Conservation (phyloP, 2,113 vertebrate species). For the Ailuropoda melanoleuca region DNA sequence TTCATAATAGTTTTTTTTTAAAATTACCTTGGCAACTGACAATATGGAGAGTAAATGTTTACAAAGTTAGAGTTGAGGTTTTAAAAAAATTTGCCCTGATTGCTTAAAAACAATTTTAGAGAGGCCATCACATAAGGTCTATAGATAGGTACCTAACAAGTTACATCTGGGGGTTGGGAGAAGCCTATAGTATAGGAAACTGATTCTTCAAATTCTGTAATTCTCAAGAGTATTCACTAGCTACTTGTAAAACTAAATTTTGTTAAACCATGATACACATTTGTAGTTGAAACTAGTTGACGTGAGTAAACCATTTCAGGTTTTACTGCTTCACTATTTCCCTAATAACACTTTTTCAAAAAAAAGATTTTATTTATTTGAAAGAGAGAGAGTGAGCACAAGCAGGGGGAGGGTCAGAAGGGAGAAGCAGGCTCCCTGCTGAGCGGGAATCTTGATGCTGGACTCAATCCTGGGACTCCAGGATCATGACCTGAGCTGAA, state of each 20-base stretch:
- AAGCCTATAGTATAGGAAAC: background rate
- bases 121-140: background rate
- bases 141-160: background rate
- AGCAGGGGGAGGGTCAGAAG: no score
- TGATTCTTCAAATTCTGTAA: background rate
- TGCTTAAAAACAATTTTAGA: conserved; percentile 41
- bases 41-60: conserved; percentile 13
- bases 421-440: no score
- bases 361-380: no score
- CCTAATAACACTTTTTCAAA: background rate
- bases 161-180: background rate
- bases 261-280: background rate
- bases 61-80: background rate
- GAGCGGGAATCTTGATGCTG: no score
- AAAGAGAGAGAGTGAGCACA: no score
- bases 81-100: conserved; percentile 12
- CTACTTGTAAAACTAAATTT: conserved; percentile 5
- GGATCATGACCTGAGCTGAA: no score
- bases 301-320: background rate
- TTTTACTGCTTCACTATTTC: conserved; percentile 40
- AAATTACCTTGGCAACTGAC: background rate
- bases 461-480: no score
- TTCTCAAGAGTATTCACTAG: conserved; percentile 46
- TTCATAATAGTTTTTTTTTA: background rate
- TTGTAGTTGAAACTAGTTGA: conserved; percentile 47